Evolutionary conservation across 2,113 vertebrate species (phyloP).

Genomic region (Campylorhamphus procurvoides): DNA sequence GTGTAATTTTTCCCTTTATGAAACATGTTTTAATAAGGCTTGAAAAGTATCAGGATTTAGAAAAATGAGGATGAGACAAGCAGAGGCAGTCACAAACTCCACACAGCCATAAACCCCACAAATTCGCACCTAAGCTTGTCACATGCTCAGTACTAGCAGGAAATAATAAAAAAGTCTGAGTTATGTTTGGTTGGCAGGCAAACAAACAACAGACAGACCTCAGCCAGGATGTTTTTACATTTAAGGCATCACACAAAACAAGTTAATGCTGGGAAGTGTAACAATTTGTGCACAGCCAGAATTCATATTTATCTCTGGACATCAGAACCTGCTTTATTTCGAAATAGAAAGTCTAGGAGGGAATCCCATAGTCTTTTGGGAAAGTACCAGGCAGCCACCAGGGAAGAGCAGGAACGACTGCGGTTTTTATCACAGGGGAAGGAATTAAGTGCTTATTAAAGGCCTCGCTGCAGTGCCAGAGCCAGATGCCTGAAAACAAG

Average conservation of each 20-base stretch:
- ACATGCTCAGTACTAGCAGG: neutral
- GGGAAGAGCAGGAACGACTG: neutral
- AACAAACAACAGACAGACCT: neutral
- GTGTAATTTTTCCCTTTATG: slow-evolving; percentile 24
- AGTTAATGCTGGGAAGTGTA: neutral
- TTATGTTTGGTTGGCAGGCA: neutral
- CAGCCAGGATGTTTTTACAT: neutral
- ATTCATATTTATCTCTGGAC: neutral
- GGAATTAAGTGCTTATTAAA: slow-evolving; percentile 26
- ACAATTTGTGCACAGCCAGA: neutral
- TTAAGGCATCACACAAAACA: slow-evolving; percentile 42
- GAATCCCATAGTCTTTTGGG: neutral
- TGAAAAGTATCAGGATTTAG: slow-evolving; percentile 23
- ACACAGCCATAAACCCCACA: slow-evolving; percentile 8
- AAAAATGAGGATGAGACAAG: neutral
- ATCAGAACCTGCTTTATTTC: neutral
- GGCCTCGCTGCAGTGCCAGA: neutral
- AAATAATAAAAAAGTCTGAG: neutral
- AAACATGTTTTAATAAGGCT: slow-evolving; percentile 33
- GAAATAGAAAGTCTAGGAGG: neutral
- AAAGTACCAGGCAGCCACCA: neutral
- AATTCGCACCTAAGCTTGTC: slow-evolving; percentile 4
- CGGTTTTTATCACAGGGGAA: neutral
- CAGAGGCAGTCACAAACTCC: neutral
- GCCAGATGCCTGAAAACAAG: neutral